A percentile compares a stretch with the other conserved stretches of the same genome.
Conservation (phyloP, 2,113 vertebrate species). For the Benitochromis conjunctus region DNA sequence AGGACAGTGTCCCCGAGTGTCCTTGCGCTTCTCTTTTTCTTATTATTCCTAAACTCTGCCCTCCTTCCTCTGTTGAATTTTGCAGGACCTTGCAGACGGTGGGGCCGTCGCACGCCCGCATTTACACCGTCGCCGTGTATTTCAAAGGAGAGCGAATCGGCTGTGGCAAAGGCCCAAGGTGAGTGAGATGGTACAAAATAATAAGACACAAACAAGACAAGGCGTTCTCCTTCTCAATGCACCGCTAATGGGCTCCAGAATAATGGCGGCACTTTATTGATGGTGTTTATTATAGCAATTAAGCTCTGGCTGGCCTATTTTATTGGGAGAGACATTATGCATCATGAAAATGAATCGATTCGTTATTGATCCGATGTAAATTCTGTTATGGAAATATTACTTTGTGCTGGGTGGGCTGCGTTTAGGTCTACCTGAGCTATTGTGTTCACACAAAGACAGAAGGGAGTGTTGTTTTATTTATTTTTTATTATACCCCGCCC, state of each 20-base stretch:
- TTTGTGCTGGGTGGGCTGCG: background rate
- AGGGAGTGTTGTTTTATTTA: background rate
- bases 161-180: slow-evolving; percentile 98
- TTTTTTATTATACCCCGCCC: background rate
- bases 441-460: background rate
- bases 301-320: slow-evolving; percentile 40
- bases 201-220: slow-evolving; percentile 6
- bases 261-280: slow-evolving; percentile 52
- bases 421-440: background rate
- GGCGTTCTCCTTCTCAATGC: slow-evolving; percentile 14
- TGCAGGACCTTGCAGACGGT: slow-evolving; percentile 95
- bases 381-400: slow-evolving; percentile 53
- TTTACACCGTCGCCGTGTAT: slow-evolving; percentile 97
- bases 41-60: background rate
- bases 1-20: slow-evolving; percentile 19
- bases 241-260: slow-evolving; percentile 51
- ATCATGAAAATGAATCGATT: slow-evolving; percentile 65
- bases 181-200: slow-evolving; percentile 34
- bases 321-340: slow-evolving; percentile 53
- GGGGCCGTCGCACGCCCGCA: slow-evolving; percentile 93
- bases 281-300: slow-evolving; percentile 66
- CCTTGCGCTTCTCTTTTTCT: slow-evolving; percentile 2
- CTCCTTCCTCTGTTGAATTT: background rate
- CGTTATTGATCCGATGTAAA: slow-evolving; percentile 57
- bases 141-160: slow-evolving; percentile 98